Base-by-base conservation (phyloP, 2,797 vertebrate species). In the Alauda arvensis region DNA sequence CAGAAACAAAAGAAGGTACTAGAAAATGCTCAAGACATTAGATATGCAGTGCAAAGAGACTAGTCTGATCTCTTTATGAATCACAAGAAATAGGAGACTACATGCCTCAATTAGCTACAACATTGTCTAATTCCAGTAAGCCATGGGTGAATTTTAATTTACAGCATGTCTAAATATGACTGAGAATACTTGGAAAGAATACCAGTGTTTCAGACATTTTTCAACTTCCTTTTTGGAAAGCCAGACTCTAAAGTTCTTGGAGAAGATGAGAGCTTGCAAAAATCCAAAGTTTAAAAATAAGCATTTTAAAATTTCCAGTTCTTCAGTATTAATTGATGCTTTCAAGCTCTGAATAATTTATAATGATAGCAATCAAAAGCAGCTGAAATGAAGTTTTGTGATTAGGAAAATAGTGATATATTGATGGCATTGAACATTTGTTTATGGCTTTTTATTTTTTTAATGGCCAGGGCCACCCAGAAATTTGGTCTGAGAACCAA, bases 301-400 rank as follows among this genome's bases (percentile, higher is more conserved):
- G 6, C 10, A 40, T 56, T 77, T 90, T 60, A 26, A 9, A 19
- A 45, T 84, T 61, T 77, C 48, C 84, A 33, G 26, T 75, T 77
- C 55, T 85, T 89, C 65, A 52, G 25, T 70, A 75, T 85, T 89
- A 87, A 77, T 77, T 56, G 10, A 56, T 66, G 21, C 84, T 88
- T 91, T 88, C 63, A 75, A 75, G 17, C 24, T 65, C 83, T 60
- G 55, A 76, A 51, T 75, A 81, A 85, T 92, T 75, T 77, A 82
- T 84, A 81, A 59, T 28, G 46, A 48, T 34, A 72, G 78, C 53
- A 77, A 48, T 68, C 60, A 74, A 71, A 90, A 88, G 37, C 31
- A 71, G 55, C 23, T 70, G 69, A 85, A 85, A 75, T 77, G 16
- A 31, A 53, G 49, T 61, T 79, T 75, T 69, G 15, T 48, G 40